Evolutionary conservation across 2,888 invertebrate species (phyloP).

Genomic region (Drosophila merina): DNA sequence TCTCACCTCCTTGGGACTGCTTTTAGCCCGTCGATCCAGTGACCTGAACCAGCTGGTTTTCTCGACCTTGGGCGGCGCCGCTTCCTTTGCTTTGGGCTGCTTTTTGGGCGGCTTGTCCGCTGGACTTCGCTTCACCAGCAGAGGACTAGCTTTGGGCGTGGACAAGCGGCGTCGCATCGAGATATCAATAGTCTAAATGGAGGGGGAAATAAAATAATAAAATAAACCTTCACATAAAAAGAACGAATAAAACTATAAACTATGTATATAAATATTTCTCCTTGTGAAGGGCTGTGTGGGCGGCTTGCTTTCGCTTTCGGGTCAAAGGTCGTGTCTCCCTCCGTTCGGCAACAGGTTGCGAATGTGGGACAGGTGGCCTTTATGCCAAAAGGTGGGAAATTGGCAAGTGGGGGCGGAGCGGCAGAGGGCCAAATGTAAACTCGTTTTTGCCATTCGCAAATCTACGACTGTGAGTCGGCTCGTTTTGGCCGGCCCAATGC

Average conservation of each 20-base stretch:
- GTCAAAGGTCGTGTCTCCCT: conserved; percentile 59
- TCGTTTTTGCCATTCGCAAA: conserved; percentile 60
- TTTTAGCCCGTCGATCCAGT: conserved; percentile 89
- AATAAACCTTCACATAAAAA: neutral
- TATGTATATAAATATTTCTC: neutral
- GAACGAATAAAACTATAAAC: too few species aligned
- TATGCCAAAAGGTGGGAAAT: conserved; percentile 35
- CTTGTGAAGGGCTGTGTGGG: neutral
- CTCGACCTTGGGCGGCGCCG: conserved; percentile 85
- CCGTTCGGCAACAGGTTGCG: conserved; percentile 65
- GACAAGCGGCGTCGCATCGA: conserved; percentile 90
- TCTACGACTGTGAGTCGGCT: conserved; percentile 38
- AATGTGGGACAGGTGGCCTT: conserved; percentile 75
- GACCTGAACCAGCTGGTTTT: conserved; percentile 92
- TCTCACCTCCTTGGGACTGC: conserved; percentile 85
- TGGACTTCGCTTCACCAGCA: conserved; percentile 86
- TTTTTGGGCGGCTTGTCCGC: conserved; percentile 82
- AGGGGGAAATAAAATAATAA: neutral
- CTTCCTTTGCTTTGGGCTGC: conserved; percentile 74
- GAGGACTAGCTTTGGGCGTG: conserved; percentile 89
- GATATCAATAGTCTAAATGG: conserved; percentile 85
- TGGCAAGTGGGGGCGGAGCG: conserved; percentile 49
- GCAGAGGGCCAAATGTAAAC: conserved; percentile 51
- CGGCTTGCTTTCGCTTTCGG: conserved; percentile 49
- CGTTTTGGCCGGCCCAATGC: conserved; percentile 42